These are phyloP conservation scores for Caenorhabditis panamensis DNA, from an alignment of 2,888 invertebrate genomes.

Conservation along the genomic window DNA sequence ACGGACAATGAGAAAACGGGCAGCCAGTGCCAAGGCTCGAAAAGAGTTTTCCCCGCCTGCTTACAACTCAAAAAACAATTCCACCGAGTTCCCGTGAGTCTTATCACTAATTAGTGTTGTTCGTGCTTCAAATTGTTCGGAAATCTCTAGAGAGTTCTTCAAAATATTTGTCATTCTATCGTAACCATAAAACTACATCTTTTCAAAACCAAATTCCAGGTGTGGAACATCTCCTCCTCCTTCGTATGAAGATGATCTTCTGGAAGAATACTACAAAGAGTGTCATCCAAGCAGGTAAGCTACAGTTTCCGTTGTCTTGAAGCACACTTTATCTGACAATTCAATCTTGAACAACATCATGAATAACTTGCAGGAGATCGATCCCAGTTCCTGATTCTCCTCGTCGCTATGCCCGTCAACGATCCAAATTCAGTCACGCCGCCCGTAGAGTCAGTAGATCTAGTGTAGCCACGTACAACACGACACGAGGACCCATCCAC, in stretches of 20 bases:
- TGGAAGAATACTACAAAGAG: conserved; percentile 79
- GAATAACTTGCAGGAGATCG: conserved; percentile 46
- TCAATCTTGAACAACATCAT: too few species aligned
- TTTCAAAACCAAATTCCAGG: conserved; percentile 36
- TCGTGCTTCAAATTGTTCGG: too few species aligned
- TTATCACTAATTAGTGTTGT: background rate
- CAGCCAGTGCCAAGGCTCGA: conserved; percentile 63
- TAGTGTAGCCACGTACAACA: conserved; percentile 19
- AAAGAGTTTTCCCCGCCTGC: conserved; percentile 70
- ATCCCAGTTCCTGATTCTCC: conserved; percentile 59
- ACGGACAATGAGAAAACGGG: conserved; percentile 75
- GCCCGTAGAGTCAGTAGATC: conserved; percentile 42
- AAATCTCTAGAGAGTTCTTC: too few species aligned
- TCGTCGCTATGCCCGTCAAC: conserved; percentile 30
- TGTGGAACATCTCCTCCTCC: conserved; percentile 81
- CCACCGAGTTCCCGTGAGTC: conserved; percentile 60
- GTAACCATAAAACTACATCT: too few species aligned
- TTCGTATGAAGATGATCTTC: conserved; percentile 79
- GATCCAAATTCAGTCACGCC: conserved; percentile 21
- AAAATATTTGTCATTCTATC: too few species aligned
- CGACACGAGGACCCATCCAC: conserved; percentile 36
- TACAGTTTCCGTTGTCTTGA: background rate
- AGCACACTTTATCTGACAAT: background rate
- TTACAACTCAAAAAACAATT: conserved; percentile 63
- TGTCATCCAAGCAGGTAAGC: conserved; percentile 72